A percentile compares a stretch with the other conserved stretches of the same genome.
phyloP scores from a whole-genome alignment of 2,888 invertebrate species.

The Eristalinus aeneus region DNA sequence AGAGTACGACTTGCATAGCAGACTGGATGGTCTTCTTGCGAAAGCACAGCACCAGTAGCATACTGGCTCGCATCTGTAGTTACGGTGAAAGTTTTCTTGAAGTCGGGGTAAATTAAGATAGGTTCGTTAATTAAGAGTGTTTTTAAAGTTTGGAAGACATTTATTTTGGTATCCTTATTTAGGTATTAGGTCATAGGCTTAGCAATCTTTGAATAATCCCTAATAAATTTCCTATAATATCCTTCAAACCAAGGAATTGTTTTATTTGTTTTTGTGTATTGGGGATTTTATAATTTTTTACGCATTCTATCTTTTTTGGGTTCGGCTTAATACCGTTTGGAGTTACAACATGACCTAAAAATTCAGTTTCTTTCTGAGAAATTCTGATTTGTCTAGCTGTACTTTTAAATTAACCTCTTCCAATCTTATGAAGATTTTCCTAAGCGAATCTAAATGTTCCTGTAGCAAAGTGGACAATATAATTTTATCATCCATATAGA shows the following conservation, averaged over 20 bases:
- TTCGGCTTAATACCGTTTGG: constrained; percentile 24
- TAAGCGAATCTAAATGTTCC: background rate
- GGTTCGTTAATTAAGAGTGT: background rate
- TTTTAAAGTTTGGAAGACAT: background rate
- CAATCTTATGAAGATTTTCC: constrained; percentile 1
- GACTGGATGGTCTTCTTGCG: background rate
- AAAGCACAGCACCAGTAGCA: background rate
- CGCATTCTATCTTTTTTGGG: constrained; percentile 4
- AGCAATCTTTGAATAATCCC: background rate
- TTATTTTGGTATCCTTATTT: background rate
- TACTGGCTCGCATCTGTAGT: constrained; percentile 25
- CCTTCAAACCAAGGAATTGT: constrained; percentile 1
- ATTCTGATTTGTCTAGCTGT: constrained; percentile 10
- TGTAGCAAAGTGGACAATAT: background rate
- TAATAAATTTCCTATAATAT: constrained; percentile 4
- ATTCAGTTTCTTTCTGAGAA: constrained; percentile 21
- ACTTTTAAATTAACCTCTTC: constrained; percentile 23
- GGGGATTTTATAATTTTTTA: constrained; percentile 6
- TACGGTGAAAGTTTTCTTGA: background rate
- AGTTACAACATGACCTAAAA: constrained; percentile 5
- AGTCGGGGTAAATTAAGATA: background rate
- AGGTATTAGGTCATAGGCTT: background rate
- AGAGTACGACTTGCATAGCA: constrained; percentile 15
- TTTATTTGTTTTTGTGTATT: constrained; percentile 18
- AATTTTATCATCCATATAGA: constrained; percentile 75